phyloP scores from a whole-genome alignment of 2,113 vertebrate species.

The Gallinago jamesoni region DNA sequence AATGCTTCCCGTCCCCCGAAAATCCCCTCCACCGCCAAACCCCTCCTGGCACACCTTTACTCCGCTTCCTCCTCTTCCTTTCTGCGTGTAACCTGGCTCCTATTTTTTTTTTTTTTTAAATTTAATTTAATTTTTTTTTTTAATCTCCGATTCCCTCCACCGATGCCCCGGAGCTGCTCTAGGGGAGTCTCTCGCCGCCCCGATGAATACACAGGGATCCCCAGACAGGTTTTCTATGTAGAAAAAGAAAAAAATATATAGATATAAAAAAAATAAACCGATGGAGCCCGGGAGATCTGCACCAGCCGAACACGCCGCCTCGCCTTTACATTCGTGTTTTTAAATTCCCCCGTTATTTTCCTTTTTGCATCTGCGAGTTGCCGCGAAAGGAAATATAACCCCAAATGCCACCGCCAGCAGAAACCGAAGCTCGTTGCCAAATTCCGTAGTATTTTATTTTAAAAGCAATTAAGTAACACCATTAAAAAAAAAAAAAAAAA shows the following conservation, averaged over 20 bases:
- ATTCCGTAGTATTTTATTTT: constrained; percentile 55
- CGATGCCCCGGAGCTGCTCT: neutral
- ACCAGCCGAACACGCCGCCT: neutral
- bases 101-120: neutral
- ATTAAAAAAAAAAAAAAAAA: neutral
- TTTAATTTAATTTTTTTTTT: neutral
- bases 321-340: neutral
- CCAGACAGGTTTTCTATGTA: constrained; percentile 36
- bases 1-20: neutral
- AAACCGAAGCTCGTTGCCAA: constrained; percentile 42
- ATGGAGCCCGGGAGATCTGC: constrained; percentile 22
- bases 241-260: neutral
- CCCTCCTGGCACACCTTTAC: constrained; percentile 22
- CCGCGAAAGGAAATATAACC: constrained; percentile 13
- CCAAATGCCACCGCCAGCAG: constrained; percentile 20
- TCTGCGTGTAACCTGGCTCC: neutral
- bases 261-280: neutral
- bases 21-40: neutral
- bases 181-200: constrained; percentile 3
- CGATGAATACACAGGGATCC: constrained; percentile 7
- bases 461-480: constrained; percentile 21
- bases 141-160: neutral
- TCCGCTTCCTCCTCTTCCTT: neutral
- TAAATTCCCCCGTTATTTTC: constrained; percentile 43
- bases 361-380: constrained; percentile 9